Evolutionary conservation across 2,797 vertebrate genomes (phyloP), one percentile per base, ranked within the genome.

Genomic region (Neoniphon sammara): DNA sequence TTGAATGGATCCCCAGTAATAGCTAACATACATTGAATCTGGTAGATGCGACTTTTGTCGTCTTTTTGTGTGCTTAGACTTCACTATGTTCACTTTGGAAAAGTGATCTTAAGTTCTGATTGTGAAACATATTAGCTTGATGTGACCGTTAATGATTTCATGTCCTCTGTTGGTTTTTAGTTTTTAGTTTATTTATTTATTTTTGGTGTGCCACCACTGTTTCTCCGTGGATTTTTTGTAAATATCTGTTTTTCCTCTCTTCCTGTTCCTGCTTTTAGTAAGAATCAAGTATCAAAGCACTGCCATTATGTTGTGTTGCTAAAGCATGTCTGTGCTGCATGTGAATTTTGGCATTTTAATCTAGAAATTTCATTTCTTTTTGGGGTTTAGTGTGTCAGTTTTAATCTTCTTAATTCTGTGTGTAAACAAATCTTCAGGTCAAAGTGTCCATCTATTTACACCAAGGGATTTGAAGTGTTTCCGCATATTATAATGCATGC

Each of bases 361-460:
- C 55, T 18, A 2, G 21, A 53, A 31, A 61, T 70, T 65, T 64
- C 25, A 47, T 39, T 68, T 53, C 55, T 18, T 62, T 66, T 44
- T 7, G 27, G 14, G 31, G 55, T 80, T 81, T 52, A 57, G 44
- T 7, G 59, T 63, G 70, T 77, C 79, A 66, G 0, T 36, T 76
- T 82, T 81, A 86, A 86, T 83, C 80, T 82, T 20, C 46, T 80
- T 73, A 58, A 66, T 56, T 74, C 63, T 49, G 59, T 9, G 4
- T 54, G 49, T 61, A 82, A 87, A 79, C 67, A 84, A 54, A 72
- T 76, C 56, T 39, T 60, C 50, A 31, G 75, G 78, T 85, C 82
- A 81, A 65, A 70, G 67, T 73, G 66, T 67, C 60, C 18, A n/a
- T 73, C 62, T 56, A 52, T 73, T 83, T 39, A 73, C 42, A 65